phyloP scores from a whole-genome alignment of 30 jellyfish, hydroid and myxozoan species.

The Cassiopea xamachana region DNA sequence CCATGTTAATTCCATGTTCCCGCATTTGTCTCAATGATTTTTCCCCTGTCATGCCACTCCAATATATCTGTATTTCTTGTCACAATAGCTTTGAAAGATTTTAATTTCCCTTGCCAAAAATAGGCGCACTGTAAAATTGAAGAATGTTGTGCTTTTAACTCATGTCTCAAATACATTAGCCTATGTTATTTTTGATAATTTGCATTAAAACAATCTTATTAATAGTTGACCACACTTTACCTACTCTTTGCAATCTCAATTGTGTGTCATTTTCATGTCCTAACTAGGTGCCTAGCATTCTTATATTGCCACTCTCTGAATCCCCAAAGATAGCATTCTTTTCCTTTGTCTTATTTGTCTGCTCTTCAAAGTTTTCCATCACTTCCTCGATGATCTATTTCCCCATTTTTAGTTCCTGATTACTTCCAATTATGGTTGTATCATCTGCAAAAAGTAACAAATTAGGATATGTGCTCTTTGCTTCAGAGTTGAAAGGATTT shows the following conservation, averaged over 20 bases:
- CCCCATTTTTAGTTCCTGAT: neutral
- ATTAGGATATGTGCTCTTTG: neutral
- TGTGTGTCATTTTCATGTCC: neutral
- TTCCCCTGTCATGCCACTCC: neutral
- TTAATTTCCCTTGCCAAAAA: slow-evolving; percentile 2
- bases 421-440: neutral
- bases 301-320: neutral
- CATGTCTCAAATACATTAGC: neutral
- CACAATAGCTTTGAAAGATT: neutral
- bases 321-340: slow-evolving; percentile 3
- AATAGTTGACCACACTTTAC: neutral
- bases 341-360: neutral
- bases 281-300: slow-evolving; percentile 5
- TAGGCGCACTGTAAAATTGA: neutral
- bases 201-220: neutral
- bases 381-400: neutral
- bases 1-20: slow-evolving; percentile 1
- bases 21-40: neutral
- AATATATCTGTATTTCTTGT: neutral
- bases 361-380: slow-evolving; percentile 1
- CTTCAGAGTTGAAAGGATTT: neutral
- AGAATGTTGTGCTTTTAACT: neutral
- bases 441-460: neutral
- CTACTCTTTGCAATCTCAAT: neutral
- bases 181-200: neutral